Evolutionary conservation across 2,888 invertebrate species (phyloP).

Genomic region (Trisateles emortualis): DNA sequence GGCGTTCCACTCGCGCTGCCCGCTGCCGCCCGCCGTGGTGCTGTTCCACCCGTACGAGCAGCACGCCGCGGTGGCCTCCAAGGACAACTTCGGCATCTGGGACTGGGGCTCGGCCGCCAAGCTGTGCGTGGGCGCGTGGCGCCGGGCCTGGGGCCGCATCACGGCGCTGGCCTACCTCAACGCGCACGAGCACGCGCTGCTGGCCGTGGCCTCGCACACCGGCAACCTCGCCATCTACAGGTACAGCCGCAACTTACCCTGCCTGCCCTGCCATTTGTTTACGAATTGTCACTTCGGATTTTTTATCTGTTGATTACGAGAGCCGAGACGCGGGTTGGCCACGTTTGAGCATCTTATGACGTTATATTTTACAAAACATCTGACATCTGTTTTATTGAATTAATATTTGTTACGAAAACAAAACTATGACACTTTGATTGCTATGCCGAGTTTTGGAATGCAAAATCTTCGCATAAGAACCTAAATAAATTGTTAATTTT

Average conservation of each 20-base stretch:
- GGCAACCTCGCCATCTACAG: conserved; percentile 92
- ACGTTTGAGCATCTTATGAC: too few relatives aligned
- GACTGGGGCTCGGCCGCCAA: conserved; percentile 93
- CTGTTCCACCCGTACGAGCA: conserved; percentile 96
- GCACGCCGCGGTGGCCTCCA: conserved; percentile 94
- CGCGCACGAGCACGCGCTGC: conserved; percentile 92
- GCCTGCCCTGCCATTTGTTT: neutral
- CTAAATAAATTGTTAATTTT: too few relatives aligned
- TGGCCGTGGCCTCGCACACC: conserved; percentile 92
- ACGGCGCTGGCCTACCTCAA: conserved; percentile 95
- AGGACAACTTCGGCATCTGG: conserved; percentile 94
- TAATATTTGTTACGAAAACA: too few relatives aligned
- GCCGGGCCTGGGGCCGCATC: conserved; percentile 88
- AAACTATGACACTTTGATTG: too few relatives aligned
- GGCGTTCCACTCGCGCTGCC: conserved; percentile 93
- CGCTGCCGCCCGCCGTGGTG: conserved; percentile 92
- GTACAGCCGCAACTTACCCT: conserved; percentile 21
- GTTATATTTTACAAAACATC: too few relatives aligned
- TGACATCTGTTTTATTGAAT: too few relatives aligned
- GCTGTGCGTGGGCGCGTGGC: conserved; percentile 88
- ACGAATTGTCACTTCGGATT: too few relatives aligned
- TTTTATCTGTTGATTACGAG: too few relatives aligned
- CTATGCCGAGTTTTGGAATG: too few relatives aligned
- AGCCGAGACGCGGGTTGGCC: too few relatives aligned
- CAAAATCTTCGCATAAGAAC: too few relatives aligned